Evolutionary conservation across 2,113 vertebrate genomes (phyloP), one percentile per base, ranked within the genome.

Genomic region (Saguinus midas): DNA sequence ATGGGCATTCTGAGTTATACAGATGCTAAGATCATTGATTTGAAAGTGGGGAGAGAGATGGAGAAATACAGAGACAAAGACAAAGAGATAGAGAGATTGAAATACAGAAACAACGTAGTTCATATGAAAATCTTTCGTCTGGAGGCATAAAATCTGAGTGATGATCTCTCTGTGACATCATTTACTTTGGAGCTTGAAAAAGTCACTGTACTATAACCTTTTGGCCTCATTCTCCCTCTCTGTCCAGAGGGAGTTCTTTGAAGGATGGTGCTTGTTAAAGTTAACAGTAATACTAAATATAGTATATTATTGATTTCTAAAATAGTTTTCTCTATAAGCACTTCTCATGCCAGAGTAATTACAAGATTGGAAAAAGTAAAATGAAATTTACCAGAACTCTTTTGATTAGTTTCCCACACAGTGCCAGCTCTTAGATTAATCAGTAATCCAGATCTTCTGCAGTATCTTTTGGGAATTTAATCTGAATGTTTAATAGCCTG

Each of bases 351-450:
- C 75, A 87, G 35, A 43, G 3, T 50, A 70, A 8, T 90, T 92
- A 50, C 1, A 92, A 57, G 18, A 95, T 57, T 23, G 58, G 58
- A 76, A 88, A 79, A 87, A 16, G 9, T 68, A 78, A 92, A 94
- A 61, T 91, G 45, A 81, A 85, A 95, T 95, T 92, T 97, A 91
- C 85, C 64, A 90, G 93, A 97, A 97, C 25, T 12, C 29, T 93
- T 96, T 91, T 84, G 70, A 92, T 97, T 96, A 66, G 73, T 96
- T 97, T 95, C 10, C 16, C 50, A 91, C 29, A 23, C 55, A 57
- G 20, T 55, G 23, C 1, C 68, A 86, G 75, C 35, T 66, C 80
- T 73, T 83, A 92, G 84, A 92, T 97, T 95, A 94, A 92, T 96
- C 90, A 58, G 40, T 87, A 92, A 94, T 68, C 13, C 25, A 55